Conservation (phyloP, 1,140 invertebrate species). For the Oryctes rhinoceros region DNA sequence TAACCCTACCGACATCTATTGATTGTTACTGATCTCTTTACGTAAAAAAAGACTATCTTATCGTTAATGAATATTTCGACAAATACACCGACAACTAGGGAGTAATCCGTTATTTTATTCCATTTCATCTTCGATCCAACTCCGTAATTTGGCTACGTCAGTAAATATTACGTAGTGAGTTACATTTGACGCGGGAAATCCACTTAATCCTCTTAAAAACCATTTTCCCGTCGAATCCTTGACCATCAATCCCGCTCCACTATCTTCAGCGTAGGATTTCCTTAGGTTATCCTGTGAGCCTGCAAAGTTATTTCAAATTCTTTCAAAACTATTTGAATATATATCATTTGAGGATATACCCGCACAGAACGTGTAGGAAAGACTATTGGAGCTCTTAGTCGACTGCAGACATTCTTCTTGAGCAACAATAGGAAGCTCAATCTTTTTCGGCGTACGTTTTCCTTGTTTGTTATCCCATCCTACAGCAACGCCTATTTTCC, state of each 20-base stretch:
- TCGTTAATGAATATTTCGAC: too few relatives aligned
- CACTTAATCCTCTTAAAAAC: slow-evolving; percentile 63
- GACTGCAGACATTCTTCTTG: slow-evolving; percentile 66
- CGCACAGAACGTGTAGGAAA: slow-evolving; percentile 69
- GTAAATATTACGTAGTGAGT: slow-evolving; percentile 63
- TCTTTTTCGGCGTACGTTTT: slow-evolving; percentile 62
- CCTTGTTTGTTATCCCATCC: slow-evolving; percentile 65
- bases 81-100: too few relatives aligned
- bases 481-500: slow-evolving; percentile 57
- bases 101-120: neutral
- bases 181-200: slow-evolving; percentile 64
- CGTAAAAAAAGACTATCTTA: too few relatives aligned
- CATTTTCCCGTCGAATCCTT: slow-evolving; percentile 51
- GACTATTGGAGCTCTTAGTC: slow-evolving; percentile 61
- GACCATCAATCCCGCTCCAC: slow-evolving; percentile 56
- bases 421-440: slow-evolving; percentile 65
- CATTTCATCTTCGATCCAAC: slow-evolving; percentile 59
- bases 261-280: slow-evolving; percentile 53
- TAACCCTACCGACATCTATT: too few relatives aligned
- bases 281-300: neutral
- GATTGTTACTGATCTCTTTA: too few relatives aligned
- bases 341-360: slow-evolving; percentile 56
- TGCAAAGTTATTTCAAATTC: slow-evolving; percentile 1
- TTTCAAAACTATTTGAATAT: neutral
- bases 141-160: slow-evolving; percentile 62